Conservation (phyloP, 2,113 vertebrate genomes). For the Trinectes maculatus region DNA sequence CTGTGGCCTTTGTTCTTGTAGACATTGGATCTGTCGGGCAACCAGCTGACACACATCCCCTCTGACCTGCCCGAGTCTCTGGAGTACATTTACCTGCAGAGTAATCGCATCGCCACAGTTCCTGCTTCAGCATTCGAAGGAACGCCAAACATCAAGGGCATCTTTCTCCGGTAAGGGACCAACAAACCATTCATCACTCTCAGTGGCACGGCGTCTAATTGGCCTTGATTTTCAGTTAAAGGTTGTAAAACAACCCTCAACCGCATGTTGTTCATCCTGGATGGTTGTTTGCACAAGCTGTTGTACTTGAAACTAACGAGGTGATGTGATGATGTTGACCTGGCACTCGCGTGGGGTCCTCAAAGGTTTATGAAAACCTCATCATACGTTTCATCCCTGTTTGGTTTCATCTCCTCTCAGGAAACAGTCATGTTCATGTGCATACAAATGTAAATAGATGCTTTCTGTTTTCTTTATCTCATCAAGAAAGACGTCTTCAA, state of each 20-base stretch:
- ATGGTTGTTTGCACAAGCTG: not conserved
- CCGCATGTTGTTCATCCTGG: not conserved
- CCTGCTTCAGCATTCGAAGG: constrained; percentile 89
- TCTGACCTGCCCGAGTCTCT: constrained; percentile 90
- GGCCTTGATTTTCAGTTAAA: not conserved
- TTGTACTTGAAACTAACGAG: too few relatives aligned
- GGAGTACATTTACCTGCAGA: constrained; percentile 93
- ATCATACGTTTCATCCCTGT: not conserved
- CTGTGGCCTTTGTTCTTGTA: constrained; percentile 65
- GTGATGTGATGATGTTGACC: too few relatives aligned
- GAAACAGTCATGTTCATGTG: constrained; percentile 20
- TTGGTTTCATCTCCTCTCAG: constrained; percentile 19
- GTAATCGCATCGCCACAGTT: constrained; percentile 89
- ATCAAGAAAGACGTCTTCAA: not conserved
- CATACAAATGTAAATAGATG: constrained; percentile 17
- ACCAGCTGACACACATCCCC: constrained; percentile 90
- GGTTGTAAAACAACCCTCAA: too few relatives aligned
- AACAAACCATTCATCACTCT: not conserved
- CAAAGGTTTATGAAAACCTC: constrained; percentile 1
- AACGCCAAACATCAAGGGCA: constrained; percentile 94
- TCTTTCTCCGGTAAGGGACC: constrained; percentile 89
- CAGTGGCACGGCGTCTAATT: not conserved
- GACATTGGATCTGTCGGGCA: constrained; percentile 92
- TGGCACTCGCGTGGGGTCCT: not conserved
- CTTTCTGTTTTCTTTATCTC: too few relatives aligned